These are phyloP conservation scores for Heterodera schachtii DNA, from an alignment of 1,140 invertebrate species.

Conservation along the genomic window DNA sequence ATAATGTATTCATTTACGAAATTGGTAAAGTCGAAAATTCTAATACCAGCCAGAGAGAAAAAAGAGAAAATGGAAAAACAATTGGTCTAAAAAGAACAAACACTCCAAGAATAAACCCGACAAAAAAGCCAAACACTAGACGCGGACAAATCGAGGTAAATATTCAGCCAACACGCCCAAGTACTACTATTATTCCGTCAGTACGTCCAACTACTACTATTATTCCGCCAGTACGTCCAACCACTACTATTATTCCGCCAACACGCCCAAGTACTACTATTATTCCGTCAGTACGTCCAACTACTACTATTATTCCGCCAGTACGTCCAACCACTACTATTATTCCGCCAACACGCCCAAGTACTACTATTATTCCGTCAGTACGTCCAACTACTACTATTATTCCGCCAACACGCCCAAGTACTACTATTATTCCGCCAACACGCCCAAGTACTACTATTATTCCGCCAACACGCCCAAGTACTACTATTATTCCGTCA, in stretches of 20 bases:
- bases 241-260: too few species aligned
- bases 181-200: too few species aligned
- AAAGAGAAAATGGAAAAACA: too few species aligned
- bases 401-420: too few species aligned
- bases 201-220: too few species aligned
- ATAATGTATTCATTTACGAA: not conserved
- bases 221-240: too few species aligned
- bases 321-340: not conserved
- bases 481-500: not conserved
- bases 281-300: not conserved
- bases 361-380: not conserved
- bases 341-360: not conserved
- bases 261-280: not conserved
- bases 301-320: not conserved
- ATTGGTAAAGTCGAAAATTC: not conserved
- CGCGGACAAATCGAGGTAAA: not conserved
- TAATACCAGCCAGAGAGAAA: not conserved
- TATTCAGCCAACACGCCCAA: too few species aligned
- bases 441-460: too few species aligned
- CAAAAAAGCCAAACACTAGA: not conserved
- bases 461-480: too few species aligned
- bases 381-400: too few species aligned
- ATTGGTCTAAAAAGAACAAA: not conserved
- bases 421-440: too few species aligned
- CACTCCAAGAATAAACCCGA: not conserved